Percentiles rank a stretch among this genome's conserved stretches.
Conservation (phyloP, 1,140 invertebrate species). For the Lucilia cuprina region DNA sequence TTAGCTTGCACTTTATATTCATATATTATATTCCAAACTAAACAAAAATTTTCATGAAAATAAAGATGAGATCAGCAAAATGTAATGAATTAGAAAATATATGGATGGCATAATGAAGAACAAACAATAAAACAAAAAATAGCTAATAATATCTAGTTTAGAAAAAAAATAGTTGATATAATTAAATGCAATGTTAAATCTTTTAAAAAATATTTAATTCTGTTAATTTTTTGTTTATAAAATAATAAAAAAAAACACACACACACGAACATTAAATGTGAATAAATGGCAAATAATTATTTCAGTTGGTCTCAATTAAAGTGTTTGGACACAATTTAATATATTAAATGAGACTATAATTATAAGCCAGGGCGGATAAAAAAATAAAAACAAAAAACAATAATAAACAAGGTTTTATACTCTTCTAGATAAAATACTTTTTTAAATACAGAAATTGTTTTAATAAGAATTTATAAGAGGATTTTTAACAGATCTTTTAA, state of each 20-base stretch:
- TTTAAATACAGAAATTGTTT: not conserved
- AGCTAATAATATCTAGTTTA: not conserved
- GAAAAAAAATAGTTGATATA: not conserved
- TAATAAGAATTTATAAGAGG: not conserved
- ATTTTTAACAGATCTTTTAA: not conserved
- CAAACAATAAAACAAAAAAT: not conserved
- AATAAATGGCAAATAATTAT: not conserved
- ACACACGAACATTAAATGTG: not conserved
- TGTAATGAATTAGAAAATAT: not conserved
- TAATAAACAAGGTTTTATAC: not conserved
- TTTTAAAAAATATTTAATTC: not conserved
- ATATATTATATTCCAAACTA: not conserved
- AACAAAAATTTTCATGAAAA: not conserved
- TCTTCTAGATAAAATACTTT: not conserved
- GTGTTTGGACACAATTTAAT: conserved; percentile 24
- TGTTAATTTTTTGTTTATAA: conserved; percentile 10
- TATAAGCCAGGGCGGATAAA: not conserved
- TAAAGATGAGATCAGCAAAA: conserved; percentile 27
- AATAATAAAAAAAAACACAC: not conserved
- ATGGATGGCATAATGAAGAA: conserved; percentile 18
- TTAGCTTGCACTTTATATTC: not conserved
- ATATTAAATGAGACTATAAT: not conserved
- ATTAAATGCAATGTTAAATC: not conserved
- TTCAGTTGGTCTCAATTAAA: conserved; percentile 19
- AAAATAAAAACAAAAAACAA: not conserved